Percentiles rank a stretch among this genome's conserved stretches.
These are phyloP conservation scores for Fulmarus glacialis DNA, from an alignment of 2,113 vertebrate genomes.

Conservation along the genomic window DNA sequence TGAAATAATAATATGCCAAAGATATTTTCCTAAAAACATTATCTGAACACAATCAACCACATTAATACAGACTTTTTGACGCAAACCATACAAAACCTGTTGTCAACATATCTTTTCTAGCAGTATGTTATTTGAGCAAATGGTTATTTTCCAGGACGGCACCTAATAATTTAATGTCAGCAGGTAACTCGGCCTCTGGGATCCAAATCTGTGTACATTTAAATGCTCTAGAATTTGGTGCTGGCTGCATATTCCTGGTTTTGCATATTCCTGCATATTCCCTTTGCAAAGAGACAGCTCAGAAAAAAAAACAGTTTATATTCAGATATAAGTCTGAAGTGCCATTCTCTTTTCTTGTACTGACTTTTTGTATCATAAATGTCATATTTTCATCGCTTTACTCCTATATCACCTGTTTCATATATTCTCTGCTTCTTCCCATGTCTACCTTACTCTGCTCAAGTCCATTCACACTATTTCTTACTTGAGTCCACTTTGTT, in stretches of 20 bases:
- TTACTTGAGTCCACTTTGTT: rapidly evolving
- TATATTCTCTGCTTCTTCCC: neutral
- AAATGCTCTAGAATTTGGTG: neutral
- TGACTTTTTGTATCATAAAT: neutral
- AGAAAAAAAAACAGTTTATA: neutral
- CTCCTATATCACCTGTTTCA: neutral
- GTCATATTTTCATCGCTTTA: neutral
- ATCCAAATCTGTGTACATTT: neutral
- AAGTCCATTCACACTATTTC: neutral
- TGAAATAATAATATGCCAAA: neutral
- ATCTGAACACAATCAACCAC: neutral
- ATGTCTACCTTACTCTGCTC: neutral
- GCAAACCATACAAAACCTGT: neutral
- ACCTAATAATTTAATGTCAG: neutral
- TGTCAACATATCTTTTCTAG: neutral
- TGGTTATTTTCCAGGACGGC: neutral
- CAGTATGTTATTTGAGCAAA: neutral
- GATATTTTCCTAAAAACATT: neutral
- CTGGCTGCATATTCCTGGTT: neutral
- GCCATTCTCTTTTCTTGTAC: neutral
- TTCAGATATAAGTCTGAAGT: neutral
- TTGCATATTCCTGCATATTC: too few species aligned
- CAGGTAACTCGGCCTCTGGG: neutral
- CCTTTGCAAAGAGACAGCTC: neutral
- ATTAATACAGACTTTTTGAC: neutral